Evolutionary conservation across 1,140 invertebrate species (phyloP), one percentile per base, ranked within the genome.

Genomic region (Neodiprion fabricii): DNA sequence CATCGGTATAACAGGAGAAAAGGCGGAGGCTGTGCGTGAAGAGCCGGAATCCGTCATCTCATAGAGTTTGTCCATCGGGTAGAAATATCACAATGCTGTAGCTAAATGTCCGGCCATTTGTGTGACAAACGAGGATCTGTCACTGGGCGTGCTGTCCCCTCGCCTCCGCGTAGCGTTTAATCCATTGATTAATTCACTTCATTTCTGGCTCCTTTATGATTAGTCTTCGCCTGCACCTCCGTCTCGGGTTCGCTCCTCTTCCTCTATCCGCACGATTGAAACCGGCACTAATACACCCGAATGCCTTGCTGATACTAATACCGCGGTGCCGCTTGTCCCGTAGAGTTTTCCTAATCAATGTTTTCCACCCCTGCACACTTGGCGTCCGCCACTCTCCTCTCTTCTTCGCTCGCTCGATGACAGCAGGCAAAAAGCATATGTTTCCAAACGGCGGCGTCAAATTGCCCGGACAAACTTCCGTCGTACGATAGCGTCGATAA

Each of bases 121-220:
- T 79, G 83, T 88, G 87, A 88, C 86, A 88, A 88, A 88, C 85
- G 87, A 87, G 86, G 17, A 84, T 76, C 84, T 78, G 84, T 87
- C 86, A 86, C 79, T 80, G 81, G 78, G 79, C 78, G 67, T 21
- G 53, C n/a, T 23, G 65, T 72, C 48, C 70, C 23, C 72, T 65
- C 67, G 28, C 14, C 73, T 72, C 71, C 73, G 49, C 50, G 21
- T 50, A 81, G 79, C 79, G 79, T 83, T 88, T 88, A 87, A 88
- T 88, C 85, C 85, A 88, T 88, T 88, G 87, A 88, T 88, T 88
- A 88, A 88, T 88, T 87, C 84, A 86, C 85, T 87, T 85, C 79
- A 81, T 79, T 83, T 80, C 81, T 79, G 80, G 81, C 85, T 87
- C 84, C 83, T 84, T 85, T 86, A 85, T 86, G 85, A 87, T 86